Evolutionary conservation across 1,140 invertebrate species (phyloP).

Genomic region (Aphelenchoides fujianensis): DNA sequence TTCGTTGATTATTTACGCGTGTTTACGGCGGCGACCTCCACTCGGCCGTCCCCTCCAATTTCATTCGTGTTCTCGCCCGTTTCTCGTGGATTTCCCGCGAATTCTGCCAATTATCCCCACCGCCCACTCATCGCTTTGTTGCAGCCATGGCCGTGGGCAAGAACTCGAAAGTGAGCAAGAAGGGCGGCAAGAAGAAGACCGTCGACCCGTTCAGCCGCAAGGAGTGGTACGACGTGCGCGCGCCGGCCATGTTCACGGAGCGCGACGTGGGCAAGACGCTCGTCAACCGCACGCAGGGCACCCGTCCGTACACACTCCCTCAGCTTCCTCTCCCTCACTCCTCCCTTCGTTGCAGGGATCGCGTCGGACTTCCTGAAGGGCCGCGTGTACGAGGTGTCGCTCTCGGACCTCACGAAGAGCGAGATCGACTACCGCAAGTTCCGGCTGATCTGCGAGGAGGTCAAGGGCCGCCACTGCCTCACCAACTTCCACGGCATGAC

Average conservation of each 20-base stretch:
- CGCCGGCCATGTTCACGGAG: slow-evolving; percentile 91
- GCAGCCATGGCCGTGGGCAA: slow-evolving; percentile 97
- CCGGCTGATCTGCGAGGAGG: slow-evolving; percentile 85
- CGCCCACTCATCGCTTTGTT: too few species aligned
- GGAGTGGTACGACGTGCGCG: slow-evolving; percentile 99
- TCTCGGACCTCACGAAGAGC: slow-evolving; percentile 92
- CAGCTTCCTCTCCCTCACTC: slow-evolving; percentile 9
- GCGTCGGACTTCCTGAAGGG: slow-evolving; percentile 94
- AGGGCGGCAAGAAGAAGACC: slow-evolving; percentile 98
- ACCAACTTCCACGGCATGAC: slow-evolving; percentile 99
- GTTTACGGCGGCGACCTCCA: too few species aligned
- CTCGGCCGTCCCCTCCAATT: too few species aligned
- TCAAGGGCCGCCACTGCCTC: slow-evolving; percentile 81
- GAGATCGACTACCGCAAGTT: slow-evolving; percentile 96
- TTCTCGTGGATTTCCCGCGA: too few species aligned
- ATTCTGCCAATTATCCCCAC: too few species aligned
- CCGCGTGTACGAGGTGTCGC: slow-evolving; percentile 92
- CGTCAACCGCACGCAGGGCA: slow-evolving; percentile 92
- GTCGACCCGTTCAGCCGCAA: slow-evolving; percentile 98
- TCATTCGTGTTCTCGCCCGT: too few species aligned
- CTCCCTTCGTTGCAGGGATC: slow-evolving; percentile 72
- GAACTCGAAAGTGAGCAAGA: slow-evolving; percentile 97
- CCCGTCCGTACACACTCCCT: slow-evolving; percentile 70
- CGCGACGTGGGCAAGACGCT: slow-evolving; percentile 95
- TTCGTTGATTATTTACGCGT: too few species aligned